A percentile compares a stretch with the other conserved stretches of the same genome.
These are phyloP conservation scores for Tetramorium alpestre DNA, from an alignment of 1,140 invertebrate species.

Conservation along the genomic window DNA sequence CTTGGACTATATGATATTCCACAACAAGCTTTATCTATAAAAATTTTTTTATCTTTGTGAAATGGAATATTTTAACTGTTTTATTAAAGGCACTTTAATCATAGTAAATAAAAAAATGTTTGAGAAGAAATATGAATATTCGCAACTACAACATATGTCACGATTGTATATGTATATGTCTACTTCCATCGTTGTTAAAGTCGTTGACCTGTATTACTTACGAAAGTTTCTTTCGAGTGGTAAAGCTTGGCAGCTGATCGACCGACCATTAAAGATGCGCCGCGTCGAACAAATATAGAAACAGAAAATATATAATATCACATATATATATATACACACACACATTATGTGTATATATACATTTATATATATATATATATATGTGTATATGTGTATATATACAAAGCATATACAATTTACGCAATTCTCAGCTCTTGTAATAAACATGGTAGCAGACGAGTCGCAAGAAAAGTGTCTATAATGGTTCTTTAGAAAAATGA, in stretches of 20 bases:
- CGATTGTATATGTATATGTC: neutral
- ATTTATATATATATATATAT: neutral
- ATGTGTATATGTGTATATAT: neutral
- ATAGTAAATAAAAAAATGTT: neutral
- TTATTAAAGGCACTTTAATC: neutral
- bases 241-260: constrained; percentile 50
- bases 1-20: neutral
- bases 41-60: neutral
- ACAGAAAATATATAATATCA: neutral
- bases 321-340: neutral
- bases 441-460: neutral
- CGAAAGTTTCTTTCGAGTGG: constrained; percentile 58
- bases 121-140: neutral
- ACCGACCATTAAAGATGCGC: constrained; percentile 35
- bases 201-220: constrained; percentile 56
- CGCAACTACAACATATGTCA: neutral
- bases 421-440: neutral
- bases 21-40: neutral
- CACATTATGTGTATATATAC: too few relatives aligned
- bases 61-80: neutral
- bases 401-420: constrained; percentile 1
- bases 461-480: neutral
- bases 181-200: constrained; percentile 20
- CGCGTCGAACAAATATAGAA: constrained; percentile 40
- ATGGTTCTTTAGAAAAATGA: neutral